phyloP scores from a whole-genome alignment of 2,113 vertebrate genomes.

The Erpornis zantholeuca region DNA sequence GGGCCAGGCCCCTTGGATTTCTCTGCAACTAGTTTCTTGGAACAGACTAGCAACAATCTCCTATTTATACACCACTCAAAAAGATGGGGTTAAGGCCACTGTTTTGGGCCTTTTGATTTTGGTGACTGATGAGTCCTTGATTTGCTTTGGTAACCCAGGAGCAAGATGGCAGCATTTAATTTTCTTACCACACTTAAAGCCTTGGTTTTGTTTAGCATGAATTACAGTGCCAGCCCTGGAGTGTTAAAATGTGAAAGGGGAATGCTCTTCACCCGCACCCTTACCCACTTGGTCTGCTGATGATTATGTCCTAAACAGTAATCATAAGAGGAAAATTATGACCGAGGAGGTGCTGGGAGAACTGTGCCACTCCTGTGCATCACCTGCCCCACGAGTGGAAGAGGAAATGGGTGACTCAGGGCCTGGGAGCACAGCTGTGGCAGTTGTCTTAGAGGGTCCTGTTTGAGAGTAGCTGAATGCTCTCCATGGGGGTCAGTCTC shows the following conservation, averaged over 20 bases:
- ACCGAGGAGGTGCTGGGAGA: not conserved
- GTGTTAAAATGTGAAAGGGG: not conserved
- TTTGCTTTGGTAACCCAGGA: not conserved
- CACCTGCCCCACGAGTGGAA: not conserved
- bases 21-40: not conserved
- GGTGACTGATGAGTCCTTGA: not conserved
- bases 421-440: not conserved
- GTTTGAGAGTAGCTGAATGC: not conserved
- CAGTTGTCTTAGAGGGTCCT: not conserved
- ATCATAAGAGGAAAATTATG: constrained; percentile 25
- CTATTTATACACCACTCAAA: not conserved
- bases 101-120: not conserved
- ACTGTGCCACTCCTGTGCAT: not conserved
- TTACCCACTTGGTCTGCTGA: not conserved
- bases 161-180: not conserved
- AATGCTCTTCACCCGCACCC: not conserved
- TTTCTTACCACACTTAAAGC: not conserved
- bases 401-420: constrained; percentile 26
- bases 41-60: not conserved
- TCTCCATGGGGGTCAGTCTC: not conserved
- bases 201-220: not conserved
- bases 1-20: accelerated
- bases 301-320: not conserved
- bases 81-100: not conserved
- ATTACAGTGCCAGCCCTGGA: not conserved